Conservation (phyloP, 2,113 vertebrate species). For the Seriola dumerili region DNA sequence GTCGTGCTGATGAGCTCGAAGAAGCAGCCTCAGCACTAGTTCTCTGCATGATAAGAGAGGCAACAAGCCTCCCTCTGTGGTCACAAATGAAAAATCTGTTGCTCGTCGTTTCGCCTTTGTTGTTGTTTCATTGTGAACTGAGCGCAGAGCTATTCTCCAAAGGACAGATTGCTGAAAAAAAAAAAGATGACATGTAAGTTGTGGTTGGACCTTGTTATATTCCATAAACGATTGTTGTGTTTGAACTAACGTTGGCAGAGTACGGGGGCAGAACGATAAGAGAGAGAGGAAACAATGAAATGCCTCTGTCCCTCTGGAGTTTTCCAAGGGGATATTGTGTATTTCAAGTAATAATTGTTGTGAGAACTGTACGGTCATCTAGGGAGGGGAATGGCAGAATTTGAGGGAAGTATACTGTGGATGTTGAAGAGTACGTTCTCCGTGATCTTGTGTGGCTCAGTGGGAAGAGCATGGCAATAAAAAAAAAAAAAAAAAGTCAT, state of each 20-base stretch:
- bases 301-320: constrained; percentile 70
- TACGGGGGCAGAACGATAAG: constrained; percentile 52
- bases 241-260: constrained; percentile 63
- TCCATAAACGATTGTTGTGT: constrained; percentile 70
- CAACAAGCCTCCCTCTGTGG: constrained; percentile 72
- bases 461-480: not conserved
- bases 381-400: constrained; percentile 47
- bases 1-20: constrained; percentile 80
- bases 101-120: constrained; percentile 61
- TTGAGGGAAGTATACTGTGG: constrained; percentile 50
- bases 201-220: constrained; percentile 67
- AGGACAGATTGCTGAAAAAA: constrained; percentile 35
- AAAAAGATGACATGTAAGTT: constrained; percentile 57
- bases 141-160: constrained; percentile 48
- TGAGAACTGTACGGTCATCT: constrained; percentile 64
- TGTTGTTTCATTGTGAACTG: constrained; percentile 48
- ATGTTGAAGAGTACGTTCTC: constrained; percentile 10
- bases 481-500: not conserved
- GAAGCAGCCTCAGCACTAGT: constrained; percentile 68
- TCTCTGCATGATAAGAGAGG: constrained; percentile 73
- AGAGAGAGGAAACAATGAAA: constrained; percentile 73
- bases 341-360: constrained; percentile 80
- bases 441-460: constrained; percentile 6
- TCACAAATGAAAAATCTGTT: constrained; percentile 76
- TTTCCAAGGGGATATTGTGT: constrained; percentile 63